Evolutionary conservation across 2,888 invertebrate genomes (phyloP).

Genomic region (Gandaritis pyraliata): DNA sequence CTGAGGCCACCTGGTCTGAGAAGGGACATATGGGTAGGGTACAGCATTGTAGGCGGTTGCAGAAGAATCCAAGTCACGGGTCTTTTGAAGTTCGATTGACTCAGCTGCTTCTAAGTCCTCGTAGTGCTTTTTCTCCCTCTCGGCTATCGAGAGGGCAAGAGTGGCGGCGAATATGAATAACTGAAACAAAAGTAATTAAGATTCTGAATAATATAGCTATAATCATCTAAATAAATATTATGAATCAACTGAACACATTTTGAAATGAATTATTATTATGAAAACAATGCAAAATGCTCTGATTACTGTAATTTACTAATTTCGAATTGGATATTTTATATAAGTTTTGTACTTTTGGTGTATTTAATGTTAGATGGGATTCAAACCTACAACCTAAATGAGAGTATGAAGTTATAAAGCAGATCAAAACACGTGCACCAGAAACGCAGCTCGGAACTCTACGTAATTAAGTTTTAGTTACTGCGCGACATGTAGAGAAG

Average conservation of each 20-base stretch:
- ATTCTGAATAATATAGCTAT: no score
- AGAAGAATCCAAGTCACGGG: conserved; percentile 49
- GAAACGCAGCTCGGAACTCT: neutral
- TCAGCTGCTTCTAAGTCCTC: conserved; percentile 65
- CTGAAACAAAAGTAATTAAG: conserved; percentile 49
- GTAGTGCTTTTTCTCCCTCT: conserved; percentile 50
- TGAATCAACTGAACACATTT: no score
- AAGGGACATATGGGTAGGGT: conserved; percentile 47
- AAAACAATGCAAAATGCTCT: no score
- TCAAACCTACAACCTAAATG: neutral
- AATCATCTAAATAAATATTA: no score
- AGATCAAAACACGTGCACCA: neutral
- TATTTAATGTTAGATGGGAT: neutral
- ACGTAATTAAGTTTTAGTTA: conserved; percentile 10
- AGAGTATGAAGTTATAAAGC: neutral
- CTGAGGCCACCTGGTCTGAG: conserved; percentile 37
- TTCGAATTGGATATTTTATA: no score
- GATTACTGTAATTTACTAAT: no score
- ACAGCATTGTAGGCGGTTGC: conserved; percentile 58
- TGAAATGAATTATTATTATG: no score
- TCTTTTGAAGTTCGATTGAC: conserved; percentile 58
- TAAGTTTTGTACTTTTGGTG: no score
- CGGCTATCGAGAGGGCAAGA: conserved; percentile 66
- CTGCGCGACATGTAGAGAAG: neutral
- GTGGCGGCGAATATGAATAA: conserved; percentile 59